phyloP scores from a whole-genome alignment of 2,113 vertebrate genomes.

The Isichthys henryi region DNA sequence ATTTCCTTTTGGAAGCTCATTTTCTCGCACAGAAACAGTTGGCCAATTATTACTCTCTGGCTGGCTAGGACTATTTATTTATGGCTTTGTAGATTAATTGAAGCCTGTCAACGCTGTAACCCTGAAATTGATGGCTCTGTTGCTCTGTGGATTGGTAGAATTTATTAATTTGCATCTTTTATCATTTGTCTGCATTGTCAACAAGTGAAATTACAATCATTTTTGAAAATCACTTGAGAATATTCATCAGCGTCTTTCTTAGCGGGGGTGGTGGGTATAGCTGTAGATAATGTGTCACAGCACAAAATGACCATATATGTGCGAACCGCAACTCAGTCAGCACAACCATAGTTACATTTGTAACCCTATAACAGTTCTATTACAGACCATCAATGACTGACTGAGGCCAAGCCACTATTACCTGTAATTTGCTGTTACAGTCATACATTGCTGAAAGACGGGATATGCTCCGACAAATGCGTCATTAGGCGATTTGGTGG shows the following conservation, averaged over 20 bases:
- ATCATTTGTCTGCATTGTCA: conserved; percentile 13
- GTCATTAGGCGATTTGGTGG: neutral
- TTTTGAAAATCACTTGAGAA: conserved; percentile 3
- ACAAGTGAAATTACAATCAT: neutral
- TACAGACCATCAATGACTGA: neutral
- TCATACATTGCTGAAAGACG: neutral
- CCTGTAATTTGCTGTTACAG: neutral
- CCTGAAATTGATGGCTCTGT: conserved; percentile 1
- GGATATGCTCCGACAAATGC: neutral
- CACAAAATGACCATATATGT: neutral
- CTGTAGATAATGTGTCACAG: neutral
- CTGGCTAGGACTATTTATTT: conserved; percentile 6
- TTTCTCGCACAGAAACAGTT: conserved; percentile 12
- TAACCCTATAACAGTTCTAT: neutral
- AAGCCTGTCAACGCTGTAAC: neutral
- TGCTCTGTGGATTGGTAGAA: neutral
- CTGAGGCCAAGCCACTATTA: neutral
- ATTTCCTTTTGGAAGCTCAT: conserved; percentile 5
- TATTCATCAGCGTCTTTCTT: neutral
- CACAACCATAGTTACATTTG: neutral
- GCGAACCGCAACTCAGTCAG: neutral
- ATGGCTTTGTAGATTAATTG: conserved; percentile 12
- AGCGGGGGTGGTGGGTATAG: neutral
- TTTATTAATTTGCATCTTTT: conserved; percentile 13
- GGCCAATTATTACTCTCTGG: conserved; percentile 15